Conservation (phyloP, 2,888 invertebrate genomes). For the Pogonocherus hispidulus region DNA sequence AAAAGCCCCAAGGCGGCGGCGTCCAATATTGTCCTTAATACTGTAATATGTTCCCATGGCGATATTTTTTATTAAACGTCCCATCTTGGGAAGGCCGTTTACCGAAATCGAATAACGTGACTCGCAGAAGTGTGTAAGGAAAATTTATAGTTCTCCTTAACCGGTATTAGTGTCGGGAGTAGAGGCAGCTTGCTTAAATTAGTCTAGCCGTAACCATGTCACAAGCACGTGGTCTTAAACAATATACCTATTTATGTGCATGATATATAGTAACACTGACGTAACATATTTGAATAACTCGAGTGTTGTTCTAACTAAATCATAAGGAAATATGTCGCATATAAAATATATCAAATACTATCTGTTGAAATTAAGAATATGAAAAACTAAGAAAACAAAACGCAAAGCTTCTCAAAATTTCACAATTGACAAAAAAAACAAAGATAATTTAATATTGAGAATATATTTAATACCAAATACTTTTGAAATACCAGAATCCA, state of each 20-base stretch:
- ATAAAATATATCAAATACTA: too few relatives aligned
- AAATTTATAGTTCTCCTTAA: slow-evolving; percentile 10
- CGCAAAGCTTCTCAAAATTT: too few relatives aligned
- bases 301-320: neutral
- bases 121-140: slow-evolving; percentile 3
- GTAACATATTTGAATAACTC: slow-evolving; percentile 4
- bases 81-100: slow-evolving; percentile 4
- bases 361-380: too few relatives aligned
- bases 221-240: neutral
- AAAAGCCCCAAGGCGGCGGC: neutral
- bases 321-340: too few relatives aligned
- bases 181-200: slow-evolving; percentile 1
- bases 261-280: neutral
- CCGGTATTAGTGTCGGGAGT: neutral
- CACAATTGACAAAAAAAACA: too few relatives aligned
- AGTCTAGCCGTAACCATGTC: slow-evolving; percentile 2
- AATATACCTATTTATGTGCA: neutral
- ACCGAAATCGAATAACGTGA: slow-evolving; percentile 18
- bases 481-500: too few relatives aligned
- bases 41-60: neutral
- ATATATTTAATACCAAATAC: too few relatives aligned
- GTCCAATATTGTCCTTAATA: neutral
- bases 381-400: too few relatives aligned
- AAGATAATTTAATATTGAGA: too few relatives aligned
- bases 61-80: slow-evolving; percentile 9